Base-by-base conservation (phyloP, 2,797 vertebrate species). In the Phataginus tetradactyla region DNA sequence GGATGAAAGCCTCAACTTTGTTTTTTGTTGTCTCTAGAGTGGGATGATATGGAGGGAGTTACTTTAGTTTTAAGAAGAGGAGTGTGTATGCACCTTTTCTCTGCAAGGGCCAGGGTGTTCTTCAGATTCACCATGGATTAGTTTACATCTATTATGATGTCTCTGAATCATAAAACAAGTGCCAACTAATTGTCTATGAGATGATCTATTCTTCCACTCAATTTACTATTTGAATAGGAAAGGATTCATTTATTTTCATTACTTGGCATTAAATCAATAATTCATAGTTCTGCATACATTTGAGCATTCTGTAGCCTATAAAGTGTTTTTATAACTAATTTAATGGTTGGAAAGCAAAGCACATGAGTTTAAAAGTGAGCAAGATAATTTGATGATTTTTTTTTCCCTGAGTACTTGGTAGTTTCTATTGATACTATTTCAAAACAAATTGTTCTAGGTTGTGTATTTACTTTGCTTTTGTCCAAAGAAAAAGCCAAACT, bases 311-410 rank as follows among this genome's bases (percentile, higher is more conserved):
- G 86, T 97, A 84, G n/a, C 84, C 87, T 97, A 20, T 96, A 72
- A 81, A 96, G 45, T 96, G 45, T 95, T 97, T 97, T 86, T 96
- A 57, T 97, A 92, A 92, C 83, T 96, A 79, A 88, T 96, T 94
- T 91, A 87, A 87, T 95, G 77, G 61, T 96, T 94, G 69, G 77
- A 97, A 97, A 96, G 96, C 78, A 96, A 98, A 98, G 96, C 96
- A 97, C 97, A 97, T 94, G 66, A 97, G 81, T 96, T 92, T 95
- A 97, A 97, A 95, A 92, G 59, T 95, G 92, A 97, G 72, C 72
- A 95, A 94, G 53, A 23, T 91, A 49, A 94, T 97, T 97, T 90
- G 64, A 45, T 97, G 72, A 57, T 87, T 94, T 90, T 88, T 68
- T 87, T 94, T 90, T 83, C 64, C 61, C 53, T 96, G 34, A 93